A percentile compares a stretch with the other conserved stretches of the same genome.
phyloP scores from a whole-genome alignment of 2,113 vertebrate species.

The Ornithorhynchus anatinus region DNA sequence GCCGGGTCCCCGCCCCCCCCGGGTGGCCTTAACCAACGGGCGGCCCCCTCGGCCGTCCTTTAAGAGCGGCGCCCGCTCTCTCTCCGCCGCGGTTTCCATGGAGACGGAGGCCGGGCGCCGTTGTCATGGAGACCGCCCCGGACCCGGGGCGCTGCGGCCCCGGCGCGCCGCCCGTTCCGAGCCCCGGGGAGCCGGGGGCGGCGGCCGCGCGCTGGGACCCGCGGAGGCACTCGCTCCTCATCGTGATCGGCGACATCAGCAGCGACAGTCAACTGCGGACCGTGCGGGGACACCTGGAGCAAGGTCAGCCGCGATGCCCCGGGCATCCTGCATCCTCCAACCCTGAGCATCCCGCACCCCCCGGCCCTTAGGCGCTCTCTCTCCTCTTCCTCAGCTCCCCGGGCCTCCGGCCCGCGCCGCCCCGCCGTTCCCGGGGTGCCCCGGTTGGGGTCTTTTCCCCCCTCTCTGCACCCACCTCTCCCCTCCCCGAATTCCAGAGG shows the following conservation, averaged over 20 bases:
- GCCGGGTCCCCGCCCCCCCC: constrained; percentile 4
- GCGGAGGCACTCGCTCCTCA: constrained; percentile 80
- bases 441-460: not conserved
- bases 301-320: constrained; percentile 81
- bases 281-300: constrained; percentile 79
- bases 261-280: constrained; percentile 78
- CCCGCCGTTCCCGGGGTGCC: no score
- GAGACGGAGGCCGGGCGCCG: constrained; percentile 78
- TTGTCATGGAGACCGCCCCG: constrained; percentile 83
- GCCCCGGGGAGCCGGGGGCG: constrained; percentile 54
- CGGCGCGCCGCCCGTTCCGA: constrained; percentile 52
- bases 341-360: no score
- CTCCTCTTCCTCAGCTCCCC: no score
- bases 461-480: not conserved
- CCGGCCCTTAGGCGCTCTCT: no score
- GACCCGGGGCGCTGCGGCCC: constrained; percentile 54
- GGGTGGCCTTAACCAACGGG: constrained; percentile 69
- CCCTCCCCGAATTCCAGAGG: not conserved
- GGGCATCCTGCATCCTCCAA: no score
- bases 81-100: constrained; percentile 82
- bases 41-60: constrained; percentile 36
- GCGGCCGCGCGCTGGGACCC: constrained; percentile 53
- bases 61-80: constrained; percentile 63
- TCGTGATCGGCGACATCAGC: constrained; percentile 84
- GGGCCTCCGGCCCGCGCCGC: no score